phyloP scores from a whole-genome alignment of 2,113 vertebrate species.

The Pan paniscus region DNA sequence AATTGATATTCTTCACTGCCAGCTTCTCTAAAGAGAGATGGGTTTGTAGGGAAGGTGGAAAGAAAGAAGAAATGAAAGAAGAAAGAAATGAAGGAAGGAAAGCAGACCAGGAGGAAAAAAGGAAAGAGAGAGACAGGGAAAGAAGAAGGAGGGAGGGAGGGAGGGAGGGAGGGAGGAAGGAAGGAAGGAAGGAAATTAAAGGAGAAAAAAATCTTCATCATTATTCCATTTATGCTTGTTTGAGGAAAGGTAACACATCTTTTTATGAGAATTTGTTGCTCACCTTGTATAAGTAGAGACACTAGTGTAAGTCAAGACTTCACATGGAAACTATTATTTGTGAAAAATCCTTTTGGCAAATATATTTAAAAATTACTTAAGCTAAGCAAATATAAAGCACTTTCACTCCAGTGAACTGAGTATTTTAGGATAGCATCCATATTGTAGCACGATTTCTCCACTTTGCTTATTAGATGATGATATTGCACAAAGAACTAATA shows the following conservation, averaged over 20 bases:
- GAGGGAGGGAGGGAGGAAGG: accelerated
- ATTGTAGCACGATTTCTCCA: background rate
- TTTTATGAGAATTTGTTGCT: background rate
- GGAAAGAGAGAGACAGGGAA: no score
- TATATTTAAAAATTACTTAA: background rate
- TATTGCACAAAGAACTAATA: background rate
- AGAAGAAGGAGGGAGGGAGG: accelerated
- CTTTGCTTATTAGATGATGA: background rate
- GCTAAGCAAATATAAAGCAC: background rate
- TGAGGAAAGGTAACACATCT: background rate
- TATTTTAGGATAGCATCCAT: background rate
- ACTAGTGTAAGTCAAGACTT: background rate
- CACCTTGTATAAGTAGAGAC: background rate
- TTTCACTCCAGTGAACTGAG: background rate
- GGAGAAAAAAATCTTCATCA: background rate
- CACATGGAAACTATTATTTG: background rate
- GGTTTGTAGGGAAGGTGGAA: accelerated
- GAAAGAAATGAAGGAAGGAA: background rate
- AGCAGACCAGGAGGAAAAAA: background rate
- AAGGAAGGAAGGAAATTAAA: no score
- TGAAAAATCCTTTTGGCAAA: background rate
- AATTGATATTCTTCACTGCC: background rate
- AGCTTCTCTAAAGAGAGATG: background rate
- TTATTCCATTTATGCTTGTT: background rate
- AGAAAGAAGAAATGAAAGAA: no score